Conservation (phyloP, 2,888 invertebrate genomes). For the Arctia plantaginis region DNA sequence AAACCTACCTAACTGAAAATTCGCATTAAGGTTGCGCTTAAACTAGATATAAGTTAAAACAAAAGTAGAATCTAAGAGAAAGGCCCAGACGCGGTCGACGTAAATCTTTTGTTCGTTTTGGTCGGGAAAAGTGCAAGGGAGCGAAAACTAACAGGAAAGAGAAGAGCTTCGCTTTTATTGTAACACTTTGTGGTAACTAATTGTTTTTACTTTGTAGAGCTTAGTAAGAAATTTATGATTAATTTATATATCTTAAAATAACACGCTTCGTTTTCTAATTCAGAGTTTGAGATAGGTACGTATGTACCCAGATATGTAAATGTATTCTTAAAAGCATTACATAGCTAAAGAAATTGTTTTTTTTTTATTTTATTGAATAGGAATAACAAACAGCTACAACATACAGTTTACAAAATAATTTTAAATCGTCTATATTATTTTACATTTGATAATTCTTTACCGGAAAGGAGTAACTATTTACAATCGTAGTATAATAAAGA, state of each 20-base stretch:
- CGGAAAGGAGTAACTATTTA: not conserved
- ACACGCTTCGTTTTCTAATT: not conserved
- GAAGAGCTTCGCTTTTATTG: conserved; percentile 68
- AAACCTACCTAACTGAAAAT: conserved; percentile 37
- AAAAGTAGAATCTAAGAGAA: conserved; percentile 58
- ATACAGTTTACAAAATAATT: too few species aligned
- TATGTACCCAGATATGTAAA: too few species aligned
- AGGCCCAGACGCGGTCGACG: conserved; percentile 71
- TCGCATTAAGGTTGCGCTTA: conserved; percentile 45
- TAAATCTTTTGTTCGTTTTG: conserved; percentile 78
- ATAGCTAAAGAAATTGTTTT: not conserved
- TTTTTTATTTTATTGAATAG: too few species aligned
- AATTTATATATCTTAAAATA: not conserved
- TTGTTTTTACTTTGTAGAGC: conserved; percentile 65
- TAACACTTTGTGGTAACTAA: conserved; percentile 72
- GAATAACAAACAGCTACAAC: too few species aligned
- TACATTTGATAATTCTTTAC: not conserved
- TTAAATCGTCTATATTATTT: not conserved
- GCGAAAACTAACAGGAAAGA: conserved; percentile 79
- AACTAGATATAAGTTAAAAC: conserved; percentile 49
- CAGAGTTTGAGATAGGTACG: not conserved
- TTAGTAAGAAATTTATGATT: conserved; percentile 36
- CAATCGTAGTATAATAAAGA: not conserved
- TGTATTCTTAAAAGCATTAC: not conserved
- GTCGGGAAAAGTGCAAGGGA: conserved; percentile 75